Percentiles rank a stretch among this genome's conserved stretches.
Evolutionary conservation across 1,140 invertebrate species (phyloP).

Genomic region (Platyscapa corneri): DNA sequence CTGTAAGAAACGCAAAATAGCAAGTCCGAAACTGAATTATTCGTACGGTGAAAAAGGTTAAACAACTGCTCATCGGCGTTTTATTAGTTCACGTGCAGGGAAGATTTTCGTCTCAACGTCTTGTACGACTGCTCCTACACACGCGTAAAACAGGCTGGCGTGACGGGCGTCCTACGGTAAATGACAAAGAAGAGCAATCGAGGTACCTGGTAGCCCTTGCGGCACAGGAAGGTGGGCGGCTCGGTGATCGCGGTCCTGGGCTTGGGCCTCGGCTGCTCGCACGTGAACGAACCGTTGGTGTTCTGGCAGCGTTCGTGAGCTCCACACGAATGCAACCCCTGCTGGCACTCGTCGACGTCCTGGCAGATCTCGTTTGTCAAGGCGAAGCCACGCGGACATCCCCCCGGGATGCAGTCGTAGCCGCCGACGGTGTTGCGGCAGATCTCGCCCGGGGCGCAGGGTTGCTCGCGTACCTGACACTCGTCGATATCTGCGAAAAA

Average conservation of each 20-base stretch:
- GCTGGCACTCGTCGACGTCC: constrained; percentile 85
- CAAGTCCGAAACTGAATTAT: too few species aligned
- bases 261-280: constrained; percentile 72
- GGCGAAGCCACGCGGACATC: constrained; percentile 64
- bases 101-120: too few species aligned
- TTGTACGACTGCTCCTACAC: too few species aligned
- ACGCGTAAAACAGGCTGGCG: too few species aligned
- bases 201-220: constrained; percentile 42
- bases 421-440: constrained; percentile 79
- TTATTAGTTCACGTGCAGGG: too few species aligned
- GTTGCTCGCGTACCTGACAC: constrained; percentile 77
- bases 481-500: constrained; percentile 80
- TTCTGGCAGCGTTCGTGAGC: constrained; percentile 85
- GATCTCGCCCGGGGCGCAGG: constrained; percentile 76
- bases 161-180: too few species aligned
- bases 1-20: too few species aligned
- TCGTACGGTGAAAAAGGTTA: too few species aligned
- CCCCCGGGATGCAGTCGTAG: constrained; percentile 57
- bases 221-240: neutral
- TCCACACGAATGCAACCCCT: constrained; percentile 77
- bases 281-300: constrained; percentile 83
- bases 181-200: neutral
- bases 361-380: constrained; percentile 75
- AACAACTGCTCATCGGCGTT: too few species aligned
- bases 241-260: neutral